Evolutionary conservation across 92 coral and sea anemone species (phyloP).

Genomic region (Epizoanthus illoricatus): DNA sequence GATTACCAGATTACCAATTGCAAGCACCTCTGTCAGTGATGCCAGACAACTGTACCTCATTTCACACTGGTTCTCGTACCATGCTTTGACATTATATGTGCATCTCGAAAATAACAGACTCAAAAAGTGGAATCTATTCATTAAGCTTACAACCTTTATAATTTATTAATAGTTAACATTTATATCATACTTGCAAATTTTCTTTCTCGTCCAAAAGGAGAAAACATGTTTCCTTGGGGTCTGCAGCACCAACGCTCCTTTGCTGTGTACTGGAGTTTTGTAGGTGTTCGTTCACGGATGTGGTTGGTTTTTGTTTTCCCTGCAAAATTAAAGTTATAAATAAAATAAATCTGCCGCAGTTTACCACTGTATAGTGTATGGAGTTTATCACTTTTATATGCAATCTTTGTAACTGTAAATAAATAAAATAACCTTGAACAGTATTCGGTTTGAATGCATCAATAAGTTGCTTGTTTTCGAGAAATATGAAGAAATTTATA

Average conservation of each 20-base stretch:
- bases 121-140: no score
- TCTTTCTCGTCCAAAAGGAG: conserved; percentile 76
- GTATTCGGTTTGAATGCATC: no score
- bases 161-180: background rate
- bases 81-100: background rate
- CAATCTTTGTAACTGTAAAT: no score
- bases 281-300: background rate
- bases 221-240: conserved; percentile 55
- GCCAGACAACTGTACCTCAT: no score
- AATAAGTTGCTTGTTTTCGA: no score
- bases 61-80: background rate
- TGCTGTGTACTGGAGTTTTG: background rate
- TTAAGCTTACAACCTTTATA: background rate
- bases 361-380: no score
- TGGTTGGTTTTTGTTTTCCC: background rate
- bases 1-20: no score
- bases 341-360: background rate
- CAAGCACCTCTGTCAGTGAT: no score
- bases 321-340: background rate
- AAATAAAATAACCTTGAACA: no score
- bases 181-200: conserved; percentile 59
- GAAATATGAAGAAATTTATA: no score
- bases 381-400: no score
- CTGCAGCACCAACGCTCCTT: conserved; percentile 45
- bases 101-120: background rate